phyloP scores from a whole-genome alignment of 2,888 invertebrate genomes.

The Girardia tigrina region DNA sequence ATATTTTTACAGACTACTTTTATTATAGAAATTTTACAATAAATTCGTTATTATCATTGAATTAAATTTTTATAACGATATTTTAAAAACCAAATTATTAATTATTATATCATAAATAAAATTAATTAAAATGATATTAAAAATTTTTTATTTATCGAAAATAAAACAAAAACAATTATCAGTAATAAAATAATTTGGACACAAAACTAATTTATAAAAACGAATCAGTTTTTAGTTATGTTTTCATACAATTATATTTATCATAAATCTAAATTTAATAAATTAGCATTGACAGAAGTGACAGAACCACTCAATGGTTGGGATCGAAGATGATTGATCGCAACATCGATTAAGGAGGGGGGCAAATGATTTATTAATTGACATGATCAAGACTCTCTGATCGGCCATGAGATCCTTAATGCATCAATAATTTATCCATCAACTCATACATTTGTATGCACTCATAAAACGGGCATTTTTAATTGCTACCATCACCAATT shows the following conservation, averaged over 20 bases:
- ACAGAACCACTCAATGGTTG: background rate
- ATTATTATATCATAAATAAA: too few relatives aligned
- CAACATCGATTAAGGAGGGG: background rate
- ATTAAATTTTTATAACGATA: too few relatives aligned
- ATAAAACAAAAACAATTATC: too few relatives aligned
- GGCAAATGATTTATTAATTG: background rate
- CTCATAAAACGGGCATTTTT: background rate
- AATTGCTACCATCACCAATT: background rate
- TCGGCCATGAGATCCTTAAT: background rate
- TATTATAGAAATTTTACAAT: too few relatives aligned
- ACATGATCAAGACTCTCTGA: background rate
- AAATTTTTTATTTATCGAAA: too few relatives aligned
- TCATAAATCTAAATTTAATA: background rate
- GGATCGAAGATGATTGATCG: background rate
- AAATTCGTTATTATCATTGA: too few relatives aligned
- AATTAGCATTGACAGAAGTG: background rate
- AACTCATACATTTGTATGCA: background rate
- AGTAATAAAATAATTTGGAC: too few relatives aligned
- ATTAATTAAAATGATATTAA: too few relatives aligned
- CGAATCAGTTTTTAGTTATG: background rate
- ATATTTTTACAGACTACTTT: too few relatives aligned
- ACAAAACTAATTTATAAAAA: background rate
- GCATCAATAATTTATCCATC: background rate
- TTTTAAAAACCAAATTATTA: too few relatives aligned
- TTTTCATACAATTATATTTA: background rate